These are phyloP conservation scores for Mus pahari DNA, from an alignment of 2,113 vertebrate species.

Conservation along the genomic window DNA sequence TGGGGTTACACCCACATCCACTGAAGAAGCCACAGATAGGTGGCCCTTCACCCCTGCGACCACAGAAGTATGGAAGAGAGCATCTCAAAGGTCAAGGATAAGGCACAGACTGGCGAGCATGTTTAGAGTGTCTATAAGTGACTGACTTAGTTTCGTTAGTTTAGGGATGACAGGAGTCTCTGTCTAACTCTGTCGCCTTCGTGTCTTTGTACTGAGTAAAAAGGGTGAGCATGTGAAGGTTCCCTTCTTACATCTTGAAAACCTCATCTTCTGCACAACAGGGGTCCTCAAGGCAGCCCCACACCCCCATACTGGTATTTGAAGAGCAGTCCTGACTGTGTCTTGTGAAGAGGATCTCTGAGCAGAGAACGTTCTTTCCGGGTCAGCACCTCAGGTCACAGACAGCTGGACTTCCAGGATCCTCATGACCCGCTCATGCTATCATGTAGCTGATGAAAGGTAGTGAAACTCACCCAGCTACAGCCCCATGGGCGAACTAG, in stretches of 20 bases:
- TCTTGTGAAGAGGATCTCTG: conserved; percentile 32
- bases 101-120: not conserved
- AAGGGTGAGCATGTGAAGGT: conserved; percentile 35
- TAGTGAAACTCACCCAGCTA: conserved; percentile 21
- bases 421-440: conserved; percentile 8
- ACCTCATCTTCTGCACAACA: conserved; percentile 72
- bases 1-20: too few species aligned
- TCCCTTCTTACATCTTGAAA: conserved; percentile 63
- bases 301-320: conserved; percentile 55
- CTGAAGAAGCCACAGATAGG: not conserved
- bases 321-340: conserved; percentile 52
- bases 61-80: not conserved
- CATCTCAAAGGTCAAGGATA: not conserved
- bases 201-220: conserved; percentile 50
- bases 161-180: conserved; percentile 14
- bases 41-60: not conserved
- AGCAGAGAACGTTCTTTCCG: conserved; percentile 70
- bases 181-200: not conserved
- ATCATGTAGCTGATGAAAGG: conserved; percentile 20
- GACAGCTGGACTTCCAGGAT: conserved; percentile 24
- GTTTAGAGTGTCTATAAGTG: not conserved
- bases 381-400: conserved; percentile 70
- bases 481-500: conserved; percentile 18
- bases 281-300: conserved; percentile 41
- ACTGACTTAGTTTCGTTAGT: not conserved